Base-by-base conservation (phyloP, 2,113 vertebrate genomes). In the Columba livia region DNA sequence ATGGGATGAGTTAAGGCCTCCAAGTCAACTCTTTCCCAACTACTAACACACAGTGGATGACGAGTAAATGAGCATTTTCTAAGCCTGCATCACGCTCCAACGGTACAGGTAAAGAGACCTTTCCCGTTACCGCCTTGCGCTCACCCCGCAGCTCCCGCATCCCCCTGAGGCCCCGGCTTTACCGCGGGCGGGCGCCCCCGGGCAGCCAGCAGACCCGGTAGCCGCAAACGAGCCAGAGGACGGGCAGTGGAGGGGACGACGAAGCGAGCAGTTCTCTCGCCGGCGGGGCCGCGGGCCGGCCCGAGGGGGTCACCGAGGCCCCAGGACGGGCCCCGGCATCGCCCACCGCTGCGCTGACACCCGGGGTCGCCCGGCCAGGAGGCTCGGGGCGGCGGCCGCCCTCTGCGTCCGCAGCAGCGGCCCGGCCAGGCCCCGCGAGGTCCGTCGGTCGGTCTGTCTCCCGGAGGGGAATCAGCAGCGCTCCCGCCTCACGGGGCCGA, bases 21-120 rank as follows among this genome's bases (percentile, higher is more conserved):
- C 14, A 4, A 38, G 9, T 25, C 60, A 4, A 18, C 32, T 13
- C 15, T 26, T 51, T 44, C 44, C 13, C 31, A 53, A 0, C 26
- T 28, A 48, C 48, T 42, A 60, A 14, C 48, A 8, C 50, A 6
- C 0, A 10, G 44, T 0, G 28, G 32, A 10, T 1, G 21, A 32
- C 2, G 8, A 48, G 12, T 2, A 32, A 47, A 57, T 0, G 15
- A 53, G 34, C 53, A 4, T 31, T 51, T 69, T 8, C 34, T 12
- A 34, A 21, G 9, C 12, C 69, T 28, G 34, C 47, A 79, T 15
- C 38, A 2, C 20, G 12, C 34, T 79, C 23, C 47, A 53, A 7
- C 9, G 11, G 6, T 1, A 18, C 19, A 57, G 56, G 38, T 42
- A 5, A 8, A 9, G 44, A 31, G 36, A 31, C 17, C n/a, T 3